phyloP scores from a whole-genome alignment of 2,888 invertebrate species.

The Cyaniris semiargus region DNA sequence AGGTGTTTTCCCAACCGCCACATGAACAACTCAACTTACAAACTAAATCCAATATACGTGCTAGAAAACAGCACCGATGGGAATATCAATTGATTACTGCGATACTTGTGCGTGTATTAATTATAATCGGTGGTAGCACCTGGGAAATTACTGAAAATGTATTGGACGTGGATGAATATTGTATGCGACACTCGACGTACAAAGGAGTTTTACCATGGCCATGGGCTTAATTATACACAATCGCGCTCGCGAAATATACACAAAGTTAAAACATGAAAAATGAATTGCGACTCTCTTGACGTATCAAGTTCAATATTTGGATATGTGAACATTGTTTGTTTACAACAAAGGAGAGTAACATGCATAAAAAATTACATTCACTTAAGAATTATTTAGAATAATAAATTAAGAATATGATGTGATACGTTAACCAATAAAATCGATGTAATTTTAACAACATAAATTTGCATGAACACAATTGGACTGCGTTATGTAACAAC shows the following conservation, averaged over 20 bases:
- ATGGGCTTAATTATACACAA: neutral
- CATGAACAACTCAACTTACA: neutral
- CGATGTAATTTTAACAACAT: no score
- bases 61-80: neutral
- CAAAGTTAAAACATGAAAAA: conserved; percentile 5
- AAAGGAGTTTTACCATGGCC: conserved; percentile 3
- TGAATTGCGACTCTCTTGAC: neutral
- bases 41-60: neutral
- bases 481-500: no score
- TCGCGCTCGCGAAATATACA: neutral
- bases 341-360: neutral
- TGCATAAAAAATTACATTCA: neutral
- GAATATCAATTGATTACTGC: conserved; percentile 3
- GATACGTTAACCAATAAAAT: no score
- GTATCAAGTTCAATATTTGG: neutral
- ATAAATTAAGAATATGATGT: no score
- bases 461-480: no score
- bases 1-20: neutral
- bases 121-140: conserved; percentile 43
- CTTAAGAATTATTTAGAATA: neutral
- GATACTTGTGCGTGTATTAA: conserved; percentile 40
- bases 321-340: neutral
- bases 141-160: conserved; percentile 37
- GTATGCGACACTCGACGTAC: conserved; percentile 13
- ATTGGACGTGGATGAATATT: conserved; percentile 32